Conservation (phyloP, 64 coral and sea anemone species). For the Astreopora myriophthalma region DNA sequence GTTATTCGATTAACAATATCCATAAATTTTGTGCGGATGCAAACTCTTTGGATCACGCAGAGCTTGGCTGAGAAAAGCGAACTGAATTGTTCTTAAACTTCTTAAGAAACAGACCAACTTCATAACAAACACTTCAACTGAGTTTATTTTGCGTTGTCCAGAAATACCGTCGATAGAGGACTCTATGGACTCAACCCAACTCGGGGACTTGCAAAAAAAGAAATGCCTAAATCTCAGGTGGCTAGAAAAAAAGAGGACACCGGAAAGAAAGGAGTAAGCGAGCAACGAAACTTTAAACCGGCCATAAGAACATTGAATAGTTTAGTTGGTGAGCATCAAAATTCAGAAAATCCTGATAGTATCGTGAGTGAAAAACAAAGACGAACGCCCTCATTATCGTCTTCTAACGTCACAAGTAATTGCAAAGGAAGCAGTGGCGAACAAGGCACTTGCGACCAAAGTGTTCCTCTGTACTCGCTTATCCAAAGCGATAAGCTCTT, state of each 20-base stretch:
- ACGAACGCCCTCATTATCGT: neutral
- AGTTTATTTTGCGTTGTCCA: neutral
- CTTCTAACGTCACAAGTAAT: neutral
- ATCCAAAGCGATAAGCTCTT: neutral
- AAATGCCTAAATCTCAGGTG: neutral
- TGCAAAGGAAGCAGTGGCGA: neutral
- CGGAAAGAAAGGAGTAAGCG: neutral
- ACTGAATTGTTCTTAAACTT: neutral
- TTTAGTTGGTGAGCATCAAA: neutral
- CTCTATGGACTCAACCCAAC: no score
- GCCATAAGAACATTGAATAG: neutral
- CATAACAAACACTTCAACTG: neutral
- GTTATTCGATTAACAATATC: neutral
- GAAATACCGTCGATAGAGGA: neutral
- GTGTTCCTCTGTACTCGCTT: neutral
- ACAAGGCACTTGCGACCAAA: neutral
- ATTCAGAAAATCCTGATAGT: conserved; percentile 5
- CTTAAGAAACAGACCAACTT: neutral
- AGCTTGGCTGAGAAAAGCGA: neutral
- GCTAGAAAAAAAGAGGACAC: neutral
- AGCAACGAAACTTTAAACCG: neutral
- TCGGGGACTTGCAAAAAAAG: neutral
- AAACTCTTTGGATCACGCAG: neutral
- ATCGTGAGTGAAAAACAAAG: neutral
- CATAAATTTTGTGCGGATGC: neutral